phyloP scores from a whole-genome alignment of 2,113 vertebrate genomes.

The Aptenodytes patagonicus region DNA sequence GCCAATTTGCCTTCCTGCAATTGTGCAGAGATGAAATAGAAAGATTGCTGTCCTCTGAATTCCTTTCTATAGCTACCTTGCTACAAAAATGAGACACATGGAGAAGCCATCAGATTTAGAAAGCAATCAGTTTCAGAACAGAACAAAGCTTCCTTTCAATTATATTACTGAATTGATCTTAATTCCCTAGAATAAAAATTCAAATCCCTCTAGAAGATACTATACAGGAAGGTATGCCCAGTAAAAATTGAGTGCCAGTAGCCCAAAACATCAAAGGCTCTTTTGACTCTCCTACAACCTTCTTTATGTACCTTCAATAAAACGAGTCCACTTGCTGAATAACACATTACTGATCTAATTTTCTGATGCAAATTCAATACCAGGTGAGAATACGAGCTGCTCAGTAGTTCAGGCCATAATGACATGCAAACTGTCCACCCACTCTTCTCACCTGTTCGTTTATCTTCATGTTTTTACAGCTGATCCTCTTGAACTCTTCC shows the following conservation, averaged over 20 bases:
- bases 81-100: not conserved
- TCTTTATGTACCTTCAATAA: not conserved
- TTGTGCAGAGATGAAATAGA: not conserved
- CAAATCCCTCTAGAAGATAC: not conserved
- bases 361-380: not conserved
- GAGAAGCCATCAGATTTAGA: not conserved
- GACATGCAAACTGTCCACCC: not conserved
- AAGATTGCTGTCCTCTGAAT: not conserved
- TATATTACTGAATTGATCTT: not conserved
- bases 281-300: not conserved
- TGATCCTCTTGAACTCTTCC: constrained; percentile 66
- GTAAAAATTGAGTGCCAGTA: not conserved
- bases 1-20: not conserved
- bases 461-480: constrained; percentile 61
- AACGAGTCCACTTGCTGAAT: not conserved
- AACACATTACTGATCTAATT: not conserved
- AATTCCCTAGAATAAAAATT: not conserved
- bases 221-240: not conserved
- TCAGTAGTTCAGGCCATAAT: not conserved
- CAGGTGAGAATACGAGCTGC: not conserved
- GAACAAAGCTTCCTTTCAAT: not conserved
- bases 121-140: not conserved
- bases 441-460: constrained; percentile 66
- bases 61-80: not conserved
- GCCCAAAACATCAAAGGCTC: not conserved